phyloP scores from a whole-genome alignment of 2,888 invertebrate species.

The Odontocerum albicorne region DNA sequence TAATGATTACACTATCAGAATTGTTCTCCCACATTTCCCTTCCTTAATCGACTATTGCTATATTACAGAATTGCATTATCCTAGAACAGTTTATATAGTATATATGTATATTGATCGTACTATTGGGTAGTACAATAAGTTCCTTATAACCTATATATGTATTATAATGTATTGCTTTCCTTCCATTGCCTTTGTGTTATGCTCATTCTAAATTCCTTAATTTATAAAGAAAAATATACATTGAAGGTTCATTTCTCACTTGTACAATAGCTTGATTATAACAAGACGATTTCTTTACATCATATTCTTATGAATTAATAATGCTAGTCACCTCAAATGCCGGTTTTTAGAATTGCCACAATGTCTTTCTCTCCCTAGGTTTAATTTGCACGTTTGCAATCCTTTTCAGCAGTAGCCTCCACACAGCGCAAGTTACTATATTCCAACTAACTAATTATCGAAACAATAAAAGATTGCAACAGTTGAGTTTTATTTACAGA shows the following conservation, averaged over 20 bases:
- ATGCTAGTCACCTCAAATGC: too few species aligned
- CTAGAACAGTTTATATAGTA: constrained; percentile 16
- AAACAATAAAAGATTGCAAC: constrained; percentile 24
- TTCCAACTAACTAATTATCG: constrained; percentile 21
- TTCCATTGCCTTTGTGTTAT: constrained; percentile 34
- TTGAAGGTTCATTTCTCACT: constrained; percentile 9
- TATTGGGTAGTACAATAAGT: constrained; percentile 23
- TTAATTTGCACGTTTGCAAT: too few species aligned
- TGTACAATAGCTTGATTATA: too few species aligned
- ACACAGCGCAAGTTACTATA: constrained; percentile 8
- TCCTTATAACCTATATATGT: constrained; percentile 33
- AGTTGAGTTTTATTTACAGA: constrained; percentile 30
- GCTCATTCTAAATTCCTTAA: constrained; percentile 8
- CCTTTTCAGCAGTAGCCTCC: too few species aligned
- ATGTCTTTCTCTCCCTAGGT: too few species aligned
- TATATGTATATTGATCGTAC: constrained; percentile 25
- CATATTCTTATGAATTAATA: too few species aligned
- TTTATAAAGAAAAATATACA: constrained; percentile 22
- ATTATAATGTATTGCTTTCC: constrained; percentile 34
- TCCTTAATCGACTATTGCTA: background rate
- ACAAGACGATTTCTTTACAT: too few species aligned
- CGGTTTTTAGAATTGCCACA: too few species aligned
- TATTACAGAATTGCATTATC: constrained; percentile 23
- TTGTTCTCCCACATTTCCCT: background rate
- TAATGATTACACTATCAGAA: constrained; percentile 10